These are phyloP conservation scores for Mandrillus leucophaeus DNA, from an alignment of 2,113 vertebrate genomes.

Conservation along the genomic window DNA sequence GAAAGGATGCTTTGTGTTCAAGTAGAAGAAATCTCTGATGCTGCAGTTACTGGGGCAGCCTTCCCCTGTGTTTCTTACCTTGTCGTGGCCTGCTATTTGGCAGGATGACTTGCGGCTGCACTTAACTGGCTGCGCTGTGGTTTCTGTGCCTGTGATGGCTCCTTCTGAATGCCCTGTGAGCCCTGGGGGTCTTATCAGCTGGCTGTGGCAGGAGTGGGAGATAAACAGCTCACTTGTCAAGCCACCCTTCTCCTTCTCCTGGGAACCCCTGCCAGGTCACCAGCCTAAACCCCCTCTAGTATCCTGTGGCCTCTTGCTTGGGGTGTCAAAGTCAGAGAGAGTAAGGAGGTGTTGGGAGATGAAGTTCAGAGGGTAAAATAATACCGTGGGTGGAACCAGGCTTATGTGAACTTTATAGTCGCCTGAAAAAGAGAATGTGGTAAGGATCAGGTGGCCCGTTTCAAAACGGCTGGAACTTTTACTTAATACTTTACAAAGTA, in stretches of 20 bases:
- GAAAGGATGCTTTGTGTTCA: slow-evolving; percentile 59
- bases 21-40: neutral
- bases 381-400: neutral
- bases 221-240: neutral
- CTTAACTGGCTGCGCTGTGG: neutral
- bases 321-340: neutral
- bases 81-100: neutral
- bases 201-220: neutral
- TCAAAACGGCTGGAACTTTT: neutral
- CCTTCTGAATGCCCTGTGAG: slow-evolving; percentile 24
- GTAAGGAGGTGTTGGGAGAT: slow-evolving; percentile 14
- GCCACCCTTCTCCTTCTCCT: neutral
- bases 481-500: neutral
- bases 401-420: neutral
- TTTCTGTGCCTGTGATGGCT: neutral
- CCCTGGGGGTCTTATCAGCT: neutral
- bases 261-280: neutral
- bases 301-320: neutral
- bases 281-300: fast-evolving
- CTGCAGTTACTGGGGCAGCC: neutral
- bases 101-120: neutral
- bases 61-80: neutral
- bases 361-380: neutral
- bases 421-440: neutral
- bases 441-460: neutral